Evolutionary conservation across 2,113 vertebrate genomes (phyloP).

Genomic region (Indicator indicator): DNA sequence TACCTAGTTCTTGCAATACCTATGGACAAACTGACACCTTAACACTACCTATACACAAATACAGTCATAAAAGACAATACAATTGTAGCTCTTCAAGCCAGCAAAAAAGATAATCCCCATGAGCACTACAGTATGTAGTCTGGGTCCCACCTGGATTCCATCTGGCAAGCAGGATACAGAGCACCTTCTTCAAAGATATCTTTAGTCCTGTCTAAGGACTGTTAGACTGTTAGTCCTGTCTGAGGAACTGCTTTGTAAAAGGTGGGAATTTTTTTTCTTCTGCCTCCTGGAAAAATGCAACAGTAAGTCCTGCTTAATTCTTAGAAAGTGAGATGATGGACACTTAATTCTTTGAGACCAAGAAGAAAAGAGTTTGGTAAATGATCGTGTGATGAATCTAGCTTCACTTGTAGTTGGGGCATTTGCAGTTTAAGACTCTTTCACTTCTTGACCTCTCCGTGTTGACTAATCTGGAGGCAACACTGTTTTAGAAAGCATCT

Average conservation of each 20-base stretch:
- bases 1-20: too few species aligned
- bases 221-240: too few species aligned
- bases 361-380: background rate
- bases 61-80: background rate
- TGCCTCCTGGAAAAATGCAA: background rate
- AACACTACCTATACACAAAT: background rate
- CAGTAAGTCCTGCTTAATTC: background rate
- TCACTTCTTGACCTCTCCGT: background rate
- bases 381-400: background rate
- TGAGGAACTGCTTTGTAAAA: background rate
- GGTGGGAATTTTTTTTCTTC: background rate
- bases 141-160: background rate
- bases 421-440: background rate
- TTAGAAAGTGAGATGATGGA: too few species aligned
- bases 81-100: background rate
- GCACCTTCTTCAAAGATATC: background rate
- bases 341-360: background rate
- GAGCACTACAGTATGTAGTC: accelerated
- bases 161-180: background rate
- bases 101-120: background rate
- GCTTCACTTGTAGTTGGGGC: background rate
- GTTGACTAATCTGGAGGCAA: background rate
- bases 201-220: background rate
- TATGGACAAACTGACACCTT: background rate
- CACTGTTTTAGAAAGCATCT: background rate